Evolutionary conservation across 2,888 invertebrate species (phyloP), one percentile per base, ranked within the genome.

Genomic region (Harpalus rufipes): DNA sequence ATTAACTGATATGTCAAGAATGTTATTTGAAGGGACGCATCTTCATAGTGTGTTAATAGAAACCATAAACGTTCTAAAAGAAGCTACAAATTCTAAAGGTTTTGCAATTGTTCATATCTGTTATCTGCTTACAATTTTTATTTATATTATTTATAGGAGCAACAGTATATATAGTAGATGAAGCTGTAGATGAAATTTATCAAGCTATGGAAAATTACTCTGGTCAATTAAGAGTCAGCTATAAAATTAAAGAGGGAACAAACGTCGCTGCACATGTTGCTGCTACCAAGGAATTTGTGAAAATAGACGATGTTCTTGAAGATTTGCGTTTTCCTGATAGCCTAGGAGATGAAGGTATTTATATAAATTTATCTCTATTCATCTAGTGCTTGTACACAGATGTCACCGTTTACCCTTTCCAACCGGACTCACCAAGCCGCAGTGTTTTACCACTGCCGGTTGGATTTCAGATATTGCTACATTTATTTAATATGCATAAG

Each of bases 241-340:
- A 93, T 89, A 92, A 93, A 16, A 93, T 94, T 74, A 92, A 91
- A 87, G 92, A 92, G 88, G 92, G 92, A 0, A 92, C 91, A 86
- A 91, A 92, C 16, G 91, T 93, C 10, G 93, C 94, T 0, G 93
- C 93, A 0, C 93, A 93, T 89, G 94, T 92, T 1, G 94, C 94
- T 0, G 90, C 88, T 39, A 92, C 92, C 44, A 94, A 93, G 86
- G 92, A 93, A 87, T 92, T 91, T 85, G 90, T 94, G 0, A 89
- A 93, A 14, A 89, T 93, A 0, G 92, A 93, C 25, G 93, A 94
- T 87, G 92, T 93, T 16, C 90, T 92, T 65, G 90, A 91, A 1
- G 94, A 94, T 89, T 89, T 91, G 0, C 90, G 94, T 65, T 94
- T 94, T 89, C 91, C 93, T 0, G 92, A 93, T 44, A 93, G 94